Base-by-base conservation (phyloP, 2,888 invertebrate genomes). In the Sarcophaga variegata region DNA sequence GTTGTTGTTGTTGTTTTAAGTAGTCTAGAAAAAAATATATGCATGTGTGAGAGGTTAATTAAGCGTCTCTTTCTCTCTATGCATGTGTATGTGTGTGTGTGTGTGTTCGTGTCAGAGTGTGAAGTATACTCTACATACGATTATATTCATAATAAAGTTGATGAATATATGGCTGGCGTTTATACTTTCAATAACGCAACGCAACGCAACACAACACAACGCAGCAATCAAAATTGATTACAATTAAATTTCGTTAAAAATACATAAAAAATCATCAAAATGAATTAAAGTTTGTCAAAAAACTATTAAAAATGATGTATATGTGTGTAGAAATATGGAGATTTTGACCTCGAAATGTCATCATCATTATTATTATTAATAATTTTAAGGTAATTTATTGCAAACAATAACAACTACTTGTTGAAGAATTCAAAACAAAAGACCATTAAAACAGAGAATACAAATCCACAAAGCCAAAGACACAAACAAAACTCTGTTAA, bases 261-360 rank as follows among this genome's bases (percentile, higher is more conserved):
- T 54, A 27, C n/a, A 80, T 62, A 79, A 66, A 66, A 63, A 66
- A 54, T 17, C 10, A 54, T 12, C 8, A 67, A 67, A 67, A 45
- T 45, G 37, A 81, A 62, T 67, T 72, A 37, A 59, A 81, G 37
- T 75, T 81, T 70, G 64, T 62, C 17, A 62, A 67, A 74, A 74
- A 83, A 71, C 25, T 25, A 59, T 20, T 22, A 45, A 80, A 49
- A 37, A 37, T 37, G 37, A 37, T 37, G 37, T 37, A 37, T 37
- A 5, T 54, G 54, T 14, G 5, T 17, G 14, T 54, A 82, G 64
- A 8, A 12, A 45, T n/a, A 49, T 60, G 22, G 27, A 67, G 69
- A 81, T 47, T 69, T 47, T 81, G 67, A 81, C 85, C 85, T 85
- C 85, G 74, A 85, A 78, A 78, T 85, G 85, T 78, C 81, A 78